Conservation (phyloP, 2,888 invertebrate genomes). For the Tenthredo distinguenda region DNA sequence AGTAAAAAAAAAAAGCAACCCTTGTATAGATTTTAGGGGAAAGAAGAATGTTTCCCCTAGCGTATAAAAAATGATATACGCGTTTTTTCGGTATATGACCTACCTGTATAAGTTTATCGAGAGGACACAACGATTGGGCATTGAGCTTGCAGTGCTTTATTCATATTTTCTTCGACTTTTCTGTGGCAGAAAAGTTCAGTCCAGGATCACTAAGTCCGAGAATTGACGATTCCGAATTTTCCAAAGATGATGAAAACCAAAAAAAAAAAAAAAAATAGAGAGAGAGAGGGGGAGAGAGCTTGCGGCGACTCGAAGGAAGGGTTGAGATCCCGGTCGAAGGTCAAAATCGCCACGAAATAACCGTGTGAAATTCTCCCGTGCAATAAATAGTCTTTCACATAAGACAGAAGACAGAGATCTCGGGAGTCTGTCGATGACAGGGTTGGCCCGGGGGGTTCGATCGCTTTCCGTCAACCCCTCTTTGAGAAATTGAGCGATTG, state of each 20-base stretch:
- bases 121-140: not conserved
- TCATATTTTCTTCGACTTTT: not conserved
- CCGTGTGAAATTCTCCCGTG: not conserved
- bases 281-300: not conserved
- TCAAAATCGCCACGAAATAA: not conserved
- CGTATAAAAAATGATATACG: too few relatives aligned
- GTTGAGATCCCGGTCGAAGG: not conserved
- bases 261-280: too few relatives aligned
- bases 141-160: not conserved
- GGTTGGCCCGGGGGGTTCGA: constrained; percentile 24
- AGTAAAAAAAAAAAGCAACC: not conserved
- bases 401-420: constrained; percentile 14
- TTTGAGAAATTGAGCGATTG: constrained; percentile 43
- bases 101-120: not conserved
- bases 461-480: constrained; percentile 44
- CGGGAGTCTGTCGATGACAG: constrained; percentile 9
- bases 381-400: not conserved
- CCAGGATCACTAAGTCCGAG: not conserved
- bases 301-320: not conserved
- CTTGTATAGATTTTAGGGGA: not conserved
- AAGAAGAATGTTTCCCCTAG: not conserved
- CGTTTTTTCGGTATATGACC: too few relatives aligned
- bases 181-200: not conserved
- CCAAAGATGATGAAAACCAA: not conserved
- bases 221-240: not conserved